Evolutionary conservation across 2,888 invertebrate species (phyloP), one percentile per base, ranked within the genome.

Genomic region (Drosophila stalkeri): DNA sequence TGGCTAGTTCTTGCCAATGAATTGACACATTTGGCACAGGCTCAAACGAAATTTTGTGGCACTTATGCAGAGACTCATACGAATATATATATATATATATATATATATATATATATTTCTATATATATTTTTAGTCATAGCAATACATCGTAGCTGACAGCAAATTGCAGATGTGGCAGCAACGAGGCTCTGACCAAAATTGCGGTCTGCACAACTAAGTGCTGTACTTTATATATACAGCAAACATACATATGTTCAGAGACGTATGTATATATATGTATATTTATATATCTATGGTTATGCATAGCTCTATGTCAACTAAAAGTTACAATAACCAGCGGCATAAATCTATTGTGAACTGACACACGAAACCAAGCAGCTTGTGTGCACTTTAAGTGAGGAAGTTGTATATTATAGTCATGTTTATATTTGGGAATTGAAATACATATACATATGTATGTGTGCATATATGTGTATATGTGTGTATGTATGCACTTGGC

Each of bases 21-120:
- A 88, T 73, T 83, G 82, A 77, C 89, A 89, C 85, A 86, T 66
- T 82, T 79, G 82, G 82, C 75, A 68, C 77, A 81, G 72, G 51
- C 52, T 56, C 65, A 60, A 60, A 49, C 59, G 44, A 72, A 77
- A 23, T 35, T 39, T 72, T 46, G 52, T 72, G 62, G 20, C 52
- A 52, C 33, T 18, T 51, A 7, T 35, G 31, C 54, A 23, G 37
- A 54, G n/a, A 39, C 39, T n/a, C 23, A 39, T 39, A 54, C 18
- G 33, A 20, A 11, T 35, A 20, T 20, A 0, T 4, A 20, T 20
- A 35, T n/a, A 41, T 9, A 33, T 31, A 18, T n/a, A 51, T 33
- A 18, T 51, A 52, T 52, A 20, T 12, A 55, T 23, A 3, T 27
- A 9, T 39, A 23, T n/a, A n/a, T 23, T 9, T 23, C 16, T 54